Percentiles rank a stretch among this genome's conserved stretches.
These are phyloP conservation scores for Xylocampa areola DNA, from an alignment of 2,888 invertebrate species.

Conservation along the genomic window DNA sequence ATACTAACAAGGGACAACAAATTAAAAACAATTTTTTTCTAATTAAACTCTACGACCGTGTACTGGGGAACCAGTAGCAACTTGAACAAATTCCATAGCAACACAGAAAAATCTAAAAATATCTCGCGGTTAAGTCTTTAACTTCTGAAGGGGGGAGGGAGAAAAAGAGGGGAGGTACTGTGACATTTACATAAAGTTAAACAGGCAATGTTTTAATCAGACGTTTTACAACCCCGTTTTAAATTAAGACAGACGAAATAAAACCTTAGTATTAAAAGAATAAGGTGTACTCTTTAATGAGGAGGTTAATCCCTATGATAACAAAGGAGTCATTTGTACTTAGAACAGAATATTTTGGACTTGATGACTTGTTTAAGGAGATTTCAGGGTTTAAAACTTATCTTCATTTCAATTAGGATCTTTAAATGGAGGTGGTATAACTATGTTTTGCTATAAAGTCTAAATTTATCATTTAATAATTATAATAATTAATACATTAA, in stretches of 20 bases:
- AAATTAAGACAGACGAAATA: neutral
- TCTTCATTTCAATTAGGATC: neutral
- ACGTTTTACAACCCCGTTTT: conserved; percentile 4
- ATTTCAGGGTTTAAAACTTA: neutral
- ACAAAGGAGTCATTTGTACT: conserved; percentile 1
- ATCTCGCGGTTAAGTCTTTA: neutral
- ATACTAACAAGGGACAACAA: no score
- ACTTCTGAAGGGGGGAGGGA: neutral
- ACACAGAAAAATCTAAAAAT: neutral
- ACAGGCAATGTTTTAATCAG: conserved; percentile 23
- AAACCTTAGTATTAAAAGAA: neutral
- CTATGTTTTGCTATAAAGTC: no score
- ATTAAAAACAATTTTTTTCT: no score
- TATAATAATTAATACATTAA: no score
- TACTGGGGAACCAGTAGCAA: no score
- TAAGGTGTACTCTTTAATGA: neutral
- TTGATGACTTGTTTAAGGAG: neutral
- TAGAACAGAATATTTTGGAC: neutral
- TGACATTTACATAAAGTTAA: conserved; percentile 23
- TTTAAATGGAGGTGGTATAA: no score
- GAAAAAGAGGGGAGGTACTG: neutral
- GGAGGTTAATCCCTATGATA: neutral
- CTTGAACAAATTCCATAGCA: neutral
- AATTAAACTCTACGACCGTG: no score
- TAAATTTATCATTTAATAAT: no score